Evolutionary conservation across 2,888 invertebrate genomes (phyloP).

Genomic region (Chironomus riparius): DNA sequence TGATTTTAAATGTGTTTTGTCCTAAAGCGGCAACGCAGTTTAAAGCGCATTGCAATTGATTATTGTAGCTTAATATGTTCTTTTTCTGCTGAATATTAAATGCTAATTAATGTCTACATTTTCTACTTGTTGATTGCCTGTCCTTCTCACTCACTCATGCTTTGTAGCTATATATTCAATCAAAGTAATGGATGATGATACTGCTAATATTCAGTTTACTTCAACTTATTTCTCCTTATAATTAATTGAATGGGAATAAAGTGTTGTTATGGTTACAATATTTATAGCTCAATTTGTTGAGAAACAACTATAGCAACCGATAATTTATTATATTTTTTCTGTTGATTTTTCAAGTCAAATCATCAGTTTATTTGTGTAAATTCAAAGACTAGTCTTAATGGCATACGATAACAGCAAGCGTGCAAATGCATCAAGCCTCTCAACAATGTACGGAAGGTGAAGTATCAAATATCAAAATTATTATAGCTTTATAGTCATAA

Average conservation of each 20-base stretch:
- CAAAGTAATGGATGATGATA: not conserved
- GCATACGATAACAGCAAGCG: slow-evolving; percentile 32
- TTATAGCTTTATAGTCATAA: not conserved
- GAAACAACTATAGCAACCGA: slow-evolving; percentile 12
- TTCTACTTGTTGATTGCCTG: not conserved
- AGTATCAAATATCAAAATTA: not conserved
- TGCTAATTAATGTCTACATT: slow-evolving; percentile 26
- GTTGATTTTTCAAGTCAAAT: not conserved
- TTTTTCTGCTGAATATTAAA: slow-evolving; percentile 10
- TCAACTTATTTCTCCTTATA: no score
- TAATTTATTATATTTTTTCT: not conserved
- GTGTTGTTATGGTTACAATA: not conserved
- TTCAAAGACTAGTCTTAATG: slow-evolving; percentile 28
- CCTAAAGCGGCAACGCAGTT: slow-evolving; percentile 26
- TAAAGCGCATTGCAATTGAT: slow-evolving; percentile 23
- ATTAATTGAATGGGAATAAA: not conserved
- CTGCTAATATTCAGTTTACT: no score
- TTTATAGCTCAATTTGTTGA: not conserved
- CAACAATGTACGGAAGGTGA: slow-evolving; percentile 44
- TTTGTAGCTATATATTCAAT: not conserved
- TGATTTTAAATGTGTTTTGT: slow-evolving; percentile 27
- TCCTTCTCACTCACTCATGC: not conserved
- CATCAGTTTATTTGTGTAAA: no score
- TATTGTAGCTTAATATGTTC: slow-evolving; percentile 21
- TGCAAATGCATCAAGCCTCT: slow-evolving; percentile 33